phyloP scores from a whole-genome alignment of 2,888 invertebrate species.

The Phymatocera aterrima region DNA sequence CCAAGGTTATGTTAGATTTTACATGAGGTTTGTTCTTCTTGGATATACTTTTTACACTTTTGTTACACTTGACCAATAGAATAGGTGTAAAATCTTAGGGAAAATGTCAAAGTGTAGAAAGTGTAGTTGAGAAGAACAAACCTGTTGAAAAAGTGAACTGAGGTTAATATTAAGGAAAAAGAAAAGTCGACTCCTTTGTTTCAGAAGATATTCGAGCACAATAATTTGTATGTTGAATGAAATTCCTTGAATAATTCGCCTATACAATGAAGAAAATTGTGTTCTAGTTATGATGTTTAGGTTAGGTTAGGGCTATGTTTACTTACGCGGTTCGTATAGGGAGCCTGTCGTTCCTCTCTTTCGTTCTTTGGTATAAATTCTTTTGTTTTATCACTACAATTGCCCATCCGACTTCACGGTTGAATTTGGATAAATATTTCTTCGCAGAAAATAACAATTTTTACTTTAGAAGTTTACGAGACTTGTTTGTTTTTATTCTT shows the following conservation, averaged over 20 bases:
- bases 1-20: too few species aligned
- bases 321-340: slow-evolving; percentile 17
- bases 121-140: too few species aligned
- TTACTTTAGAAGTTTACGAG: neutral
- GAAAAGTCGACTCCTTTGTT: too few species aligned
- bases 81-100: too few species aligned
- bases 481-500: too few species aligned
- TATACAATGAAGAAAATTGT: neutral
- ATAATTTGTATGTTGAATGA: neutral
- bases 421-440: neutral
- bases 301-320: slow-evolving; percentile 3
- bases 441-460: neutral
- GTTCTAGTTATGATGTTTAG: neutral
- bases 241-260: neutral
- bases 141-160: too few species aligned
- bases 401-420: slow-evolving; percentile 64
- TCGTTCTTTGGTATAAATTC: slow-evolving; percentile 53
- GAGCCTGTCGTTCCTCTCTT: neutral
- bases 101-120: too few species aligned
- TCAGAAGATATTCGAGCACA: neutral
- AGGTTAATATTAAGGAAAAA: too few species aligned
- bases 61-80: too few species aligned
- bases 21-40: too few species aligned
- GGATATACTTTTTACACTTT: too few species aligned
- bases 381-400: slow-evolving; percentile 64